A percentile compares a stretch with the other conserved stretches of the same genome.
Evolutionary conservation across 2,888 invertebrate species (phyloP).

Genomic region (Dynastes tityus): DNA sequence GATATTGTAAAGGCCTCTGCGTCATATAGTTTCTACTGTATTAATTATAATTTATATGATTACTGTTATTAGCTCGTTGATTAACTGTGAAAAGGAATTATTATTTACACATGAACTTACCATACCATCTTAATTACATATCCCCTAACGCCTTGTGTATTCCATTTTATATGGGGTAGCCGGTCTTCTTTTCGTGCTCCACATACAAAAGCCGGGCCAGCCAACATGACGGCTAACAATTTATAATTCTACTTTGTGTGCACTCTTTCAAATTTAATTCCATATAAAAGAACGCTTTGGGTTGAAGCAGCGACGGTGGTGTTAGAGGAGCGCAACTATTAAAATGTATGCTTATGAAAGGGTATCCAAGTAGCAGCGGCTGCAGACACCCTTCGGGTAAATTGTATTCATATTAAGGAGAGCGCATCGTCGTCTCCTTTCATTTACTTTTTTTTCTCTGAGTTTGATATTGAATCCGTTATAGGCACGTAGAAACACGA

Average conservation of each 20-base stretch:
- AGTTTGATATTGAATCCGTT: constrained; percentile 57
- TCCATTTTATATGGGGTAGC: constrained; percentile 2
- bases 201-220: constrained; percentile 24
- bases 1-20: too few relatives aligned
- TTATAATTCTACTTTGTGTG: constrained; percentile 41
- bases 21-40: background rate
- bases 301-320: constrained; percentile 26
- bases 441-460: constrained; percentile 56
- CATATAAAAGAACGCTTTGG: constrained; percentile 36
- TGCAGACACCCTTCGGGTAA: constrained; percentile 55
- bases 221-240: constrained; percentile 39
- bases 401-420: constrained; percentile 55
- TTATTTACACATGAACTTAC: constrained; percentile 3
- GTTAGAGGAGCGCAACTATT: constrained; percentile 40
- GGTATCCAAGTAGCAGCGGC: constrained; percentile 59
- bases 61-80: background rate
- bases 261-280: constrained; percentile 43
- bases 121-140: constrained; percentile 17
- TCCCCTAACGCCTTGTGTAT: background rate
- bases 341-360: constrained; percentile 55
- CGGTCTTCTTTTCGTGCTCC: constrained; percentile 5
- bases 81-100: background rate
- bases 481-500: constrained; percentile 58
- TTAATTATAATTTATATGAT: background rate
- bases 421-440: constrained; percentile 56